phyloP scores from a whole-genome alignment of 2,797 vertebrate species.

The Centroberyx gerrardi region DNA sequence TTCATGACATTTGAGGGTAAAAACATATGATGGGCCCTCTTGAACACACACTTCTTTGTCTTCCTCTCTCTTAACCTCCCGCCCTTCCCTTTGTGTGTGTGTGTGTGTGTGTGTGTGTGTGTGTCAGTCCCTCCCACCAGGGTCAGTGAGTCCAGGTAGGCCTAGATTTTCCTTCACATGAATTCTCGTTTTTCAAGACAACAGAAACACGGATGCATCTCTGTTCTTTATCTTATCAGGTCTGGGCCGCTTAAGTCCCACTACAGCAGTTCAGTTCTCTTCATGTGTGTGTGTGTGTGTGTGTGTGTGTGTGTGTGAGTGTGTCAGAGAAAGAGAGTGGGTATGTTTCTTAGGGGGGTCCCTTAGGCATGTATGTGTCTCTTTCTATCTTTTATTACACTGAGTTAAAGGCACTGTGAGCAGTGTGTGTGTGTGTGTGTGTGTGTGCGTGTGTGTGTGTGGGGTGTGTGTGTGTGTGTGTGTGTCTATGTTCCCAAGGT shows the following conservation, averaged over 20 bases:
- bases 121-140: neutral
- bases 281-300: neutral
- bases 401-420: slow-evolving; percentile 13
- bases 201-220: slow-evolving; percentile 33
- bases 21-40: no score
- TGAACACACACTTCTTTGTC: no score
- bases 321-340: neutral
- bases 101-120: neutral
- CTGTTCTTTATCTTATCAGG: slow-evolving; percentile 69
- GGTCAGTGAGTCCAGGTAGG: slow-evolving; percentile 22
- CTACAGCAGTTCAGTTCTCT: neutral
- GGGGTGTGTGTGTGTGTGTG: slow-evolving; percentile 9
- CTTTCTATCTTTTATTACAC: slow-evolving; percentile 28
- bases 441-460: slow-evolving; percentile 4
- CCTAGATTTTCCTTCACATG: slow-evolving; percentile 18
- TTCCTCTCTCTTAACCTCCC: no score
- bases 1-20: no score
- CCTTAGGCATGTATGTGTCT: slow-evolving; percentile 36
- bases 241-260: slow-evolving; percentile 16
- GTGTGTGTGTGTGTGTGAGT: neutral
- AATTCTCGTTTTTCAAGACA: neutral
- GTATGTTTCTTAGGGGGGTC: neutral
- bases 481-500: slow-evolving; percentile 28
- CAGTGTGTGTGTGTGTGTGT: slow-evolving; percentile 12
- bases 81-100: neutral